Evolutionary conservation across 1,140 invertebrate genomes (phyloP).

Genomic region (Trypoxylus dichotomus): DNA sequence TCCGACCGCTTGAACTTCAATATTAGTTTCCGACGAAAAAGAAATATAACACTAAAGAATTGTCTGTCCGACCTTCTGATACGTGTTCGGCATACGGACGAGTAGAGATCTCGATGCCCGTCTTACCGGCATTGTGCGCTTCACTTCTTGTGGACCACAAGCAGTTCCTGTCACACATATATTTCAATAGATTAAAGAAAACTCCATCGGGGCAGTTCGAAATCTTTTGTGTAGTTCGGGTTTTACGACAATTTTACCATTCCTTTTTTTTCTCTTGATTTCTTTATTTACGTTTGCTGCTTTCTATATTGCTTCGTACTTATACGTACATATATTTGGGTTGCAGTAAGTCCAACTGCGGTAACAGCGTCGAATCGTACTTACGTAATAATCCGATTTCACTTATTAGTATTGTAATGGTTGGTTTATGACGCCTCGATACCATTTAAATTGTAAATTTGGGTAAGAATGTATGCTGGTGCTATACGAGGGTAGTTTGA

Average conservation of each 20-base stretch:
- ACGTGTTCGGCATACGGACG: slow-evolving; percentile 31
- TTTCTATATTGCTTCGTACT: not conserved
- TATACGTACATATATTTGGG: not conserved
- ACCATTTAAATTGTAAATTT: slow-evolving; percentile 22
- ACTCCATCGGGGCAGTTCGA: slow-evolving; percentile 30
- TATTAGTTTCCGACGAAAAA: slow-evolving; percentile 29
- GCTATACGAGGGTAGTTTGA: not conserved
- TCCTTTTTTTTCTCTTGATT: slow-evolving; percentile 29
- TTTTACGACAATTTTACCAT: slow-evolving; percentile 18
- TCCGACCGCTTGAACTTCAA: slow-evolving; percentile 6
- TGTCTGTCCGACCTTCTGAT: slow-evolving; percentile 34
- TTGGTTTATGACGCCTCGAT: not conserved
- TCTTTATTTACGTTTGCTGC: slow-evolving; percentile 28
- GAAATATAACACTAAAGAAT: slow-evolving; percentile 31
- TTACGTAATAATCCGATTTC: slow-evolving; percentile 23
- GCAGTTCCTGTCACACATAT: slow-evolving; percentile 37
- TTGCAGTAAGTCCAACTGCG: not conserved
- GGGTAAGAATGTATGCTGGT: not conserved
- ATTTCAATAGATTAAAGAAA: slow-evolving; percentile 34
- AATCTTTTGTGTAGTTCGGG: slow-evolving; percentile 28
- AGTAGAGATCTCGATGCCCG: slow-evolving; percentile 22
- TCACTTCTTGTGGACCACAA: slow-evolving; percentile 34
- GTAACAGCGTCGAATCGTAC: not conserved
- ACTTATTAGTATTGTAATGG: slow-evolving; percentile 20
- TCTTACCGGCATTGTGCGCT: slow-evolving; percentile 33